Evolutionary conservation across 2,888 invertebrate species (phyloP), one percentile per base, ranked within the genome.

Genomic region (Latrodectus hesperus): DNA sequence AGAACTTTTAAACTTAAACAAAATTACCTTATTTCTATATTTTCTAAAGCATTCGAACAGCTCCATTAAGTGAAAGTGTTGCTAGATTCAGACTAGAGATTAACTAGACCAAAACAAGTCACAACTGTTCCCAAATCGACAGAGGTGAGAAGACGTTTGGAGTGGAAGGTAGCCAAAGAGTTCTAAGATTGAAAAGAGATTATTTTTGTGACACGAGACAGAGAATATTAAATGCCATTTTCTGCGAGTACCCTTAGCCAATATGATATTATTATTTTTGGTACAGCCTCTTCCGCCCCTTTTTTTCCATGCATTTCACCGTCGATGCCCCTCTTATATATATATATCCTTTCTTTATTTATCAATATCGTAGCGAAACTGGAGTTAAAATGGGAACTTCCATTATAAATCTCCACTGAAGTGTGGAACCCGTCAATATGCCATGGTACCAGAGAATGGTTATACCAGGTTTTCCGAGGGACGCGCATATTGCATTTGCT

Each of bases 221-320:
- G 77, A 77, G 77, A 76, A 84, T 84, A 84, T 84, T 84, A 84
- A 84, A 84, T 65, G 84, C 84, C 84, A 84, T 77, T 84, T 84
- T 84, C 72, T 70, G n/a, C 60, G 77, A 72, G 71, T 26, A 64
- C 84, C 65, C 65, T 72, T 38, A 38, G 38, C 77, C 84, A 77
- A 82, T 72, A 65, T 71, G 38, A 71, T 73, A 73, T 84, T 84
- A 84, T 84, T 84, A 84, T 84, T 84, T 82, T 84, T 76, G 38
- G 38, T 38, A 38, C 38, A 38, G 5, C 38, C 38, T 38, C 38
- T 38, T 38, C 38, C 65, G 65, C 51, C 17, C 22, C 67, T 17
- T 26, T 68, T 26, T 17, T 68, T 9, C 67, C 17, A n/a, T 17
- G 38, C 12, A 9, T 68, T 22, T 68, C 12, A 26, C 17, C 12